These are phyloP conservation scores for Pollachius pollachius DNA, from an alignment of 2,113 vertebrate genomes.

Conservation along the genomic window DNA sequence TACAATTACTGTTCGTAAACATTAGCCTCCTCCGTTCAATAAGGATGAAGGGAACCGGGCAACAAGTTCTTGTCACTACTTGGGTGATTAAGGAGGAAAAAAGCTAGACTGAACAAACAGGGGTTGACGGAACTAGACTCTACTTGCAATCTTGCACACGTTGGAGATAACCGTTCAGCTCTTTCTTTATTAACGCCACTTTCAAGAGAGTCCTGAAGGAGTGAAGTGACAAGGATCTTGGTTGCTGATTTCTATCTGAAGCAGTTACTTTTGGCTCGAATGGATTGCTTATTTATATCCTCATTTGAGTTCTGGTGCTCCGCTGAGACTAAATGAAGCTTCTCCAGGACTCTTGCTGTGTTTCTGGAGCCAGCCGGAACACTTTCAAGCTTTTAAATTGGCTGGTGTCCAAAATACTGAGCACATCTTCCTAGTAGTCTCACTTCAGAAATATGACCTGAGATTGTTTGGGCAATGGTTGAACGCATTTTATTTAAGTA, in stretches of 20 bases:
- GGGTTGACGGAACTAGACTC: constrained; percentile 51
- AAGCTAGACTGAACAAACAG: too few relatives aligned
- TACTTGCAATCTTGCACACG: constrained; percentile 9
- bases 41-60: too few relatives aligned
- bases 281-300: constrained; percentile 55
- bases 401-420: constrained; percentile 44
- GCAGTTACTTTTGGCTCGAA: constrained; percentile 45
- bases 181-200: constrained; percentile 4
- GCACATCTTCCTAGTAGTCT: constrained; percentile 30
- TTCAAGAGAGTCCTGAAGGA: background rate
- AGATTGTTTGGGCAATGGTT: too few relatives aligned
- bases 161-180: background rate
- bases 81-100: too few relatives aligned
- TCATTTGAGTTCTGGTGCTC: constrained; percentile 50
- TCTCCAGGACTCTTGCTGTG: constrained; percentile 60
- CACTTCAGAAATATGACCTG: too few relatives aligned
- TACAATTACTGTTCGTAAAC: constrained; percentile 33
- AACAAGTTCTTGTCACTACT: too few relatives aligned
- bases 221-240: constrained; percentile 21
- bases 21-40: constrained; percentile 34
- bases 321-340: constrained; percentile 69
- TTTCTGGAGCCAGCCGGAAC: constrained; percentile 52
- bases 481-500: too few relatives aligned
- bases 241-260: constrained; percentile 54
- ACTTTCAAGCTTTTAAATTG: constrained; percentile 48